phyloP scores from a whole-genome alignment of 2,113 vertebrate genomes.

The Odocoileus virginianus region DNA sequence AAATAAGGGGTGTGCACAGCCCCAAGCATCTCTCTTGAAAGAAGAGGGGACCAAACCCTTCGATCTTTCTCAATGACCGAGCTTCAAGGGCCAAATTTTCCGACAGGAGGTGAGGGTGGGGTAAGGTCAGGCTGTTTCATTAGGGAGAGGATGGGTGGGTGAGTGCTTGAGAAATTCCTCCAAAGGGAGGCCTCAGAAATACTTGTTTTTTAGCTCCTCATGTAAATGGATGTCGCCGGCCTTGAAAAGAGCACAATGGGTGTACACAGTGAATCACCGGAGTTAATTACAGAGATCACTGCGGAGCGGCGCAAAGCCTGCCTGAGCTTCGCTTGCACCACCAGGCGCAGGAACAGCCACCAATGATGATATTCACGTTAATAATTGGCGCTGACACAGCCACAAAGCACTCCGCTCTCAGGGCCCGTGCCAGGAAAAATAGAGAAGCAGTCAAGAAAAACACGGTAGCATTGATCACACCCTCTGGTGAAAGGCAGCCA shows the following conservation, averaged over 20 bases:
- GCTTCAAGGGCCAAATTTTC: background rate
- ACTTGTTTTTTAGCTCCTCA: background rate
- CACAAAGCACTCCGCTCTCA: slow-evolving; percentile 43
- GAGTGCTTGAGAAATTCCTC: background rate
- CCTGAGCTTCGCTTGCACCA: slow-evolving; percentile 37
- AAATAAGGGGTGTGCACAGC: background rate
- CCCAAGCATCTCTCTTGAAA: background rate
- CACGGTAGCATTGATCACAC: background rate
- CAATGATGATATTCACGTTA: slow-evolving; percentile 51
- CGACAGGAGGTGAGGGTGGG: background rate
- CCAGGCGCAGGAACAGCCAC: background rate
- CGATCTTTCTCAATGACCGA: background rate
- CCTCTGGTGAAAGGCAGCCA: background rate
- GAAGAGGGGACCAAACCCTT: background rate
- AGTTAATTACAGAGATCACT: slow-evolving; percentile 59
- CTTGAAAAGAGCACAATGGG: slow-evolving; percentile 26
- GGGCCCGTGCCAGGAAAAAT: slow-evolving; percentile 62
- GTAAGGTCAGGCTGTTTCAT: background rate
- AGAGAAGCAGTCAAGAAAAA: slow-evolving; percentile 42
- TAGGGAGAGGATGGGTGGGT: background rate
- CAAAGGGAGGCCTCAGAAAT: background rate
- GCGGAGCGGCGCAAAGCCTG: background rate
- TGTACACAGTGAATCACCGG: slow-evolving; percentile 47
- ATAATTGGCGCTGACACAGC: slow-evolving; percentile 65
- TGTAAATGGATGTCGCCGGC: slow-evolving; percentile 6